Conservation (phyloP, 2,888 invertebrate species). For the Trimorus sp. region DNA sequence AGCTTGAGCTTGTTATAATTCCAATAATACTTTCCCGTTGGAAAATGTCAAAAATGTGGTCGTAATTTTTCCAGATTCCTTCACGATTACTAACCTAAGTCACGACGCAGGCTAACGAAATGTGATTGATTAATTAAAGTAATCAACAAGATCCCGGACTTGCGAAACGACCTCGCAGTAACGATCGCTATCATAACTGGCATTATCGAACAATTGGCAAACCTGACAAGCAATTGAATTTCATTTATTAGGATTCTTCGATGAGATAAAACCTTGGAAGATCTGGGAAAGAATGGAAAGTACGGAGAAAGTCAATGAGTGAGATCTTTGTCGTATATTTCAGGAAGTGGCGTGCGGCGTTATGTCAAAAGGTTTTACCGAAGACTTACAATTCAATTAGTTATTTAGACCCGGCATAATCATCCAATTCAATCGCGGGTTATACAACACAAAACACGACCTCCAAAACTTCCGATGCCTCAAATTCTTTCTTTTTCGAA, state of each 20-base stretch:
- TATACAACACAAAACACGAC: no score
- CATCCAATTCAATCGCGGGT: no score
- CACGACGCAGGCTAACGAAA: no score
- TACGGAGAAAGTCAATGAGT: constrained; percentile 51
- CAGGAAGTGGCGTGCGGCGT: constrained; percentile 15
- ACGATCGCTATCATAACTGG: constrained; percentile 9
- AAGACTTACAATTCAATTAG: background rate
- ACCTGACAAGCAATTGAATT: constrained; percentile 20
- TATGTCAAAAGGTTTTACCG: background rate
- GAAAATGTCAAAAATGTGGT: no score
- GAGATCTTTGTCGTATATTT: constrained; percentile 34
- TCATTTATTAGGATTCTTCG: constrained; percentile 45
- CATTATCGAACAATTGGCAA: constrained; percentile 18
- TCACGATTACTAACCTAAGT: no score
- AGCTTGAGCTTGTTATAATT: no score
- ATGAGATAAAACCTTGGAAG: constrained; percentile 34
- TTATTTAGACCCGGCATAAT: no score
- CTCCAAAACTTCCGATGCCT: no score
- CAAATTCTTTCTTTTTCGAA: no score
- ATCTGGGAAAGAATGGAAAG: constrained; percentile 52
- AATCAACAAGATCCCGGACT: constrained; percentile 7
- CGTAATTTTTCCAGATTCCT: no score
- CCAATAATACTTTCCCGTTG: no score
- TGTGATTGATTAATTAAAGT: constrained; percentile 7
- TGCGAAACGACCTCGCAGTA: background rate